Conservation (phyloP, 1,140 invertebrate genomes). For the Drosophila pallidifrons region DNA sequence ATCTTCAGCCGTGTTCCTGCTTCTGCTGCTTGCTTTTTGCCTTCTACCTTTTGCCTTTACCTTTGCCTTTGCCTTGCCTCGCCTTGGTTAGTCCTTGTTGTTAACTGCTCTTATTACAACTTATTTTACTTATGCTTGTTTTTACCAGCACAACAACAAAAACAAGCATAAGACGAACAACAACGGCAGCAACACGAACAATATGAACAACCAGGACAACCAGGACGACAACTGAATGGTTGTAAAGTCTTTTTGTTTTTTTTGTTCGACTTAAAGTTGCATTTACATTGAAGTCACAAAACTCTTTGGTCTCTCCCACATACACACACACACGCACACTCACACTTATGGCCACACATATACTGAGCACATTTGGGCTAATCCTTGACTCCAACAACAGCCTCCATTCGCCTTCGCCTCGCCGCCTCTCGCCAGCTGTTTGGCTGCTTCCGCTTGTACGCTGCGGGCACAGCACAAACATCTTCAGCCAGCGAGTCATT, state of each 20-base stretch:
- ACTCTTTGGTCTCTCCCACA: conserved; percentile 33
- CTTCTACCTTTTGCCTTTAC: not conserved
- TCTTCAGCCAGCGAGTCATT: conserved; percentile 47
- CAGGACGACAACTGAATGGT: conserved; percentile 22
- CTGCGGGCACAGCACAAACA: conserved; percentile 73
- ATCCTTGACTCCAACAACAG: conserved; percentile 43
- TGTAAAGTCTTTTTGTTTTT: conserved; percentile 46
- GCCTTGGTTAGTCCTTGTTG: conserved; percentile 57
- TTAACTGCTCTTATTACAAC: conserved; percentile 83
- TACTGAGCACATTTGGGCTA: conserved; percentile 46
- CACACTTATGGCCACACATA: conserved; percentile 9
- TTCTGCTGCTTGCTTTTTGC: conserved; percentile 19
- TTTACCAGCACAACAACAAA: conserved; percentile 47
- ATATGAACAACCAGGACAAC: conserved; percentile 7
- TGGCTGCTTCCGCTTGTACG: conserved; percentile 61
- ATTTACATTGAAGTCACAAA: conserved; percentile 65
- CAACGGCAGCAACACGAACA: conserved; percentile 15
- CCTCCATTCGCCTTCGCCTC: not conserved
- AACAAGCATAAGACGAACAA: conserved; percentile 22
- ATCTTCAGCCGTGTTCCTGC: conserved; percentile 18
- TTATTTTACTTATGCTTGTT: conserved; percentile 78
- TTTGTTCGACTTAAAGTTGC: conserved; percentile 66
- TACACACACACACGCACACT: conserved; percentile 29
- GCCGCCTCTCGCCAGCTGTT: conserved; percentile 23
- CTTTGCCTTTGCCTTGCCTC: too few relatives aligned